These are phyloP conservation scores for Pristionchus fissidentatus DNA, from an alignment of 2,888 invertebrate species.

Conservation along the genomic window DNA sequence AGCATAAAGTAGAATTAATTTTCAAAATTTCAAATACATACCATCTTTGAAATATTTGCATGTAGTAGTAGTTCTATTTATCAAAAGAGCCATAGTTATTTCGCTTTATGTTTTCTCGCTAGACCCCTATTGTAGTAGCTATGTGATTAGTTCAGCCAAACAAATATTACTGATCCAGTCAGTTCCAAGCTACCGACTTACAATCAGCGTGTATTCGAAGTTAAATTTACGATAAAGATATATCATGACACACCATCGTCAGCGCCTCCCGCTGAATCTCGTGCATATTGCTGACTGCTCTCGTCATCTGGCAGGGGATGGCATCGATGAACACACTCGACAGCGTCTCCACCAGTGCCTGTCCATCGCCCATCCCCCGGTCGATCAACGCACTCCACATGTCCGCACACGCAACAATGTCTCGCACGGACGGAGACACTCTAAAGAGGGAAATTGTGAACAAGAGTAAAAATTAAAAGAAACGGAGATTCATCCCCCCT, in stretches of 20 bases:
- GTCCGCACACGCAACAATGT: conserved; percentile 84
- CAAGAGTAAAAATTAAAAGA: too few relatives aligned
- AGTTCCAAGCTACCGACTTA: too few relatives aligned
- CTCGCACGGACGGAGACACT: conserved; percentile 67
- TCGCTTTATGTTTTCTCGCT: too few relatives aligned
- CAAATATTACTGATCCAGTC: background rate
- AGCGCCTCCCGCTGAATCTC: conserved; percentile 56
- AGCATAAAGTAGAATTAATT: too few relatives aligned
- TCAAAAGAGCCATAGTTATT: too few relatives aligned
- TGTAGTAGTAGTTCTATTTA: too few relatives aligned
- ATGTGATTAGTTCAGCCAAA: background rate
- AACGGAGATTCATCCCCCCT: too few relatives aligned
- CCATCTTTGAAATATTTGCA: too few relatives aligned
- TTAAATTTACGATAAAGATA: background rate
- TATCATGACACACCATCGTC: conserved; percentile 52
- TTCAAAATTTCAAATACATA: too few relatives aligned
- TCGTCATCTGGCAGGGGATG: conserved; percentile 90
- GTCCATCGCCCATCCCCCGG: background rate
- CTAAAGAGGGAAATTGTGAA: conserved; percentile 53
- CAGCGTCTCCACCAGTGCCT: conserved; percentile 67
- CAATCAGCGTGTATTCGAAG: background rate
- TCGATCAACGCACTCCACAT: conserved; percentile 51
- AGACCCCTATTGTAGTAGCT: background rate
- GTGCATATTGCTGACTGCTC: conserved; percentile 82
- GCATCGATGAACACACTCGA: conserved; percentile 89